phyloP scores from a whole-genome alignment of 2,797 vertebrate genomes.

The Acrossocheilus wenchowensis region DNA sequence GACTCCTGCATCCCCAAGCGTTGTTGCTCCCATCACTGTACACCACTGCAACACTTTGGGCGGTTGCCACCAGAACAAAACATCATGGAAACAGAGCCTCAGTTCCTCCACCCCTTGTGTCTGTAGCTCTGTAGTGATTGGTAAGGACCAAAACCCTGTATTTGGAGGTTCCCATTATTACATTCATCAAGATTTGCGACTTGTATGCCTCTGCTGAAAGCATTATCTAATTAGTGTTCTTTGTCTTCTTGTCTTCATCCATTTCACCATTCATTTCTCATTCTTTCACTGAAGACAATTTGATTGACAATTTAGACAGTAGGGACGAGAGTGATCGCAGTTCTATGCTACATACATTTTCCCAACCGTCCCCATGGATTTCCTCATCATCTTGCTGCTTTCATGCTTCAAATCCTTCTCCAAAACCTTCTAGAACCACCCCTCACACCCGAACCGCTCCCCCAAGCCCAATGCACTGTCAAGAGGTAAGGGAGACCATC shows the following conservation, averaged over 20 bases:
- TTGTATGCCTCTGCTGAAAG: not conserved
- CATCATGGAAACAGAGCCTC: slow-evolving; percentile 63
- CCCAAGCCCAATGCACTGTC: slow-evolving; percentile 68
- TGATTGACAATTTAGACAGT: slow-evolving; percentile 59
- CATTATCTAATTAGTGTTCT: slow-evolving; percentile 37
- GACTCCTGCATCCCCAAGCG: slow-evolving; percentile 15
- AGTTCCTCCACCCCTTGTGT: slow-evolving; percentile 66
- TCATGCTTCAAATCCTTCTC: slow-evolving; percentile 20
- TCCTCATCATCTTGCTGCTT: slow-evolving; percentile 50
- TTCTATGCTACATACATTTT: not conserved
- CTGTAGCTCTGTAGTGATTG: slow-evolving; percentile 68
- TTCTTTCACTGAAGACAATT: slow-evolving; percentile 63
- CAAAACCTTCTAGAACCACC: slow-evolving; percentile 18
- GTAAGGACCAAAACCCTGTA: slow-evolving; percentile 66
- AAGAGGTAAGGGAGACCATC: slow-evolving; percentile 19
- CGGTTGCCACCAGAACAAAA: slow-evolving; percentile 54
- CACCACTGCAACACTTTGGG: slow-evolving; percentile 37
- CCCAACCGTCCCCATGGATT: slow-evolving; percentile 54
- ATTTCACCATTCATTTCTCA: slow-evolving; percentile 26
- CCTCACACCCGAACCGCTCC: slow-evolving; percentile 66
- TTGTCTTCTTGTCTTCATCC: slow-evolving; percentile 27
- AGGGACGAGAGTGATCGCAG: slow-evolving; percentile 25
- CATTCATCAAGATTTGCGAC: slow-evolving; percentile 8
- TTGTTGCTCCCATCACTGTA: not conserved
- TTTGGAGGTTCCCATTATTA: not conserved